These are phyloP conservation scores for Geococcyx californianus DNA, from an alignment of 2,113 vertebrate genomes.

Conservation along the genomic window DNA sequence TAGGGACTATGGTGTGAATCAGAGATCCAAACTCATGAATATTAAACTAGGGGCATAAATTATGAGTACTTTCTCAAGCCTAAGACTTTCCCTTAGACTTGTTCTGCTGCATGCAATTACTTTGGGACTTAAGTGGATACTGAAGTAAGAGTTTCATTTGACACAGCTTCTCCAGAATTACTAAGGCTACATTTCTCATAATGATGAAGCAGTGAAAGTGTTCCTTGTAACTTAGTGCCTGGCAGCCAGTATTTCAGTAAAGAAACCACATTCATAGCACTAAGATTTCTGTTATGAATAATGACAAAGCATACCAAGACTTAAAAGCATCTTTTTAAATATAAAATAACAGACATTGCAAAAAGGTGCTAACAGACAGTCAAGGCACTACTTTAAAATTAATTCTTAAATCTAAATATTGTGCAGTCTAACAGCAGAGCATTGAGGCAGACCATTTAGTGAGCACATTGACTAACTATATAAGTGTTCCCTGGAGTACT, in stretches of 20 bases:
- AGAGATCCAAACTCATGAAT: neutral
- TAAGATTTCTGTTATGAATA: neutral
- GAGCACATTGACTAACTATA: fast-evolving
- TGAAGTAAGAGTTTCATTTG: fast-evolving
- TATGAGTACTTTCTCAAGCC: neutral
- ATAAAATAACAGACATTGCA: neutral
- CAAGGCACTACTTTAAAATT: neutral
- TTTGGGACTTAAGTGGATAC: neutral
- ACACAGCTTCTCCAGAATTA: neutral
- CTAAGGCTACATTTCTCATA: neutral
- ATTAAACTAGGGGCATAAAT: neutral
- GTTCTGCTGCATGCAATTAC: neutral
- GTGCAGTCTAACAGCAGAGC: neutral
- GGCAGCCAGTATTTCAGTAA: neutral
- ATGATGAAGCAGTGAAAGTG: neutral
- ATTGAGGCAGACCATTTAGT: neutral
- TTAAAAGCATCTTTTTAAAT: neutral
- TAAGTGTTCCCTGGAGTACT: fast-evolving
- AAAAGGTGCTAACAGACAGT: neutral
- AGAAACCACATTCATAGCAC: neutral
- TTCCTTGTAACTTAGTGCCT: neutral
- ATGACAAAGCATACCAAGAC: neutral
- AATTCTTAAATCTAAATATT: neutral
- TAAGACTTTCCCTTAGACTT: neutral
- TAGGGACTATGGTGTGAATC: fast-evolving